A percentile compares a stretch with the other conserved stretches of the same genome.
Conservation (phyloP, 2,888 invertebrate genomes). For the Tiliacea citrago region DNA sequence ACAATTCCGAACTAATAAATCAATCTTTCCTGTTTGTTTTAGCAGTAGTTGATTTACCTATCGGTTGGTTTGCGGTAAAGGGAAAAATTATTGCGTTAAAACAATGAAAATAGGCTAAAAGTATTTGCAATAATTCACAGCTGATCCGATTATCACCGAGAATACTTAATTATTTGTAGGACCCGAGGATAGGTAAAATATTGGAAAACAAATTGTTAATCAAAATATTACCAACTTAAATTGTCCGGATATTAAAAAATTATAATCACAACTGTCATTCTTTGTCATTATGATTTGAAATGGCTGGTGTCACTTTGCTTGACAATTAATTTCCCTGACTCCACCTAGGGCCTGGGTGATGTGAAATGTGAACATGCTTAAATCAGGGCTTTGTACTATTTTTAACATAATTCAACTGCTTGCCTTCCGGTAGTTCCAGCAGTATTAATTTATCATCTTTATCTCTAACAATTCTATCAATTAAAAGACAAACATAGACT, state of each 20-base stretch:
- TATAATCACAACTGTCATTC: neutral
- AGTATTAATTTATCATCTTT: too few species aligned
- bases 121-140: neutral
- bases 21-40: constrained; percentile 27
- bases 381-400: neutral
- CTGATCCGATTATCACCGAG: neutral
- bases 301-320: neutral
- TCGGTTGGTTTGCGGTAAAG: neutral
- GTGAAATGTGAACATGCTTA: neutral
- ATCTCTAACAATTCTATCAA: too few species aligned
- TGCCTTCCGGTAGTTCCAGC: too few species aligned
- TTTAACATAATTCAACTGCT: too few species aligned
- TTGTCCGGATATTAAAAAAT: neutral
- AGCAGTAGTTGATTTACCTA: constrained; percentile 4
- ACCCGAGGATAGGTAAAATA: neutral
- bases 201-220: neutral
- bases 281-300: neutral
- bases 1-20: neutral
- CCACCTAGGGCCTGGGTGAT: neutral
- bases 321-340: neutral
- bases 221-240: neutral
- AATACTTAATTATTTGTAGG: neutral
- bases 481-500: too few species aligned
- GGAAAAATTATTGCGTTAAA: constrained; percentile 4
- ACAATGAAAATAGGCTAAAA: neutral